Percentiles rank a stretch among this genome's conserved stretches.
phyloP scores from a whole-genome alignment of 2,113 vertebrate species.

The Passer montanus region DNA sequence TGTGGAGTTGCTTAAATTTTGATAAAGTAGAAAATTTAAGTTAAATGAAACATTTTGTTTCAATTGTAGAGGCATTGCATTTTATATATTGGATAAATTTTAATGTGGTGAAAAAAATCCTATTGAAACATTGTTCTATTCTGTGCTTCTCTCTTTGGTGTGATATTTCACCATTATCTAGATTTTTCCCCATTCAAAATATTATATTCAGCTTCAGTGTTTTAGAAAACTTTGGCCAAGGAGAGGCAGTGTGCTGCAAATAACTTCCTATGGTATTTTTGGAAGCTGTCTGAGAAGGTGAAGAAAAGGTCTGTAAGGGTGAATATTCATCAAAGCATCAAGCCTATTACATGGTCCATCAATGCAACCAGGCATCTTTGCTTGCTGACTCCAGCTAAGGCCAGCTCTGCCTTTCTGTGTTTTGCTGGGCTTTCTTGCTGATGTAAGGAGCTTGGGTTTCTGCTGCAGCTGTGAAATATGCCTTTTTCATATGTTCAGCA shows the following conservation, averaged over 20 bases:
- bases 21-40: not conserved
- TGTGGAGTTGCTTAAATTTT: not conserved
- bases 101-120: not conserved
- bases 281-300: not conserved
- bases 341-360: not conserved
- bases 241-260: not conserved
- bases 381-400: not conserved
- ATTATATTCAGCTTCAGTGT: rapidly evolving
- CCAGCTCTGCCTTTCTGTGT: not conserved
- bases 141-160: not conserved
- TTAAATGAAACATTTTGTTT: not conserved
- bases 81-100: not conserved
- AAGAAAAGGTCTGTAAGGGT: not conserved
- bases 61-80: not conserved
- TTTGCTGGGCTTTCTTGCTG: constrained; percentile 32
- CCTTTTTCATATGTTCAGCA: constrained; percentile 20
- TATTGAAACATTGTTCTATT: not conserved
- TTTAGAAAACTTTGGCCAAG: not conserved
- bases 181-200: not conserved
- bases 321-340: constrained; percentile 17
- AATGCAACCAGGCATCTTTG: not conserved
- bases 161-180: not conserved
- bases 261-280: not conserved
- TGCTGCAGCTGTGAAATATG: constrained; percentile 8
- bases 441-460: constrained; percentile 10